Percentiles rank a stretch among this genome's conserved stretches.
These are phyloP conservation scores for Bergia sp. DNA, from an alignment of 92 coral and sea anemone genomes.

Conservation along the genomic window DNA sequence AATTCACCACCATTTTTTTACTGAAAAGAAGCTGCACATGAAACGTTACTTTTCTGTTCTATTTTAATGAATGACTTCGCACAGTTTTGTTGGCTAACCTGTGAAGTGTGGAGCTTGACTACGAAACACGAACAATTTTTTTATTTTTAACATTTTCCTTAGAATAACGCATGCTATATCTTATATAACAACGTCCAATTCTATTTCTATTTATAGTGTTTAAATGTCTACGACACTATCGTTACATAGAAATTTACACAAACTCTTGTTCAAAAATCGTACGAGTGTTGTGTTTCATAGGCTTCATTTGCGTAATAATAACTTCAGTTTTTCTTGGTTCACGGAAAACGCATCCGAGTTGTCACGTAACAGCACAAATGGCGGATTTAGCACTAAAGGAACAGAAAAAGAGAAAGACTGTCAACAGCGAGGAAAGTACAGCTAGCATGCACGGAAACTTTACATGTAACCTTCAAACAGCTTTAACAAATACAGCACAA, in stretches of 20 bases:
- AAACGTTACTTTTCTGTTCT: too few relatives aligned
- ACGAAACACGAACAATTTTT: not conserved
- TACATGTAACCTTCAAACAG: not conserved
- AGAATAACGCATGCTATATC: not conserved
- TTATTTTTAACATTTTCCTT: too few relatives aligned
- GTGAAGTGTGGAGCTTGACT: constrained; percentile 25
- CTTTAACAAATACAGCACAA: not conserved
- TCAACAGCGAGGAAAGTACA: not conserved
- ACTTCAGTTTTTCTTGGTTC: constrained; percentile 17
- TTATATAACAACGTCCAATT: not conserved
- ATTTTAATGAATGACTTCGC: too few relatives aligned
- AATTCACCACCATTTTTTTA: not conserved
- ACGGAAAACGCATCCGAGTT: constrained; percentile 31
- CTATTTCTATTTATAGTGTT: constrained; percentile 6
- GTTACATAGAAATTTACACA: not conserved
- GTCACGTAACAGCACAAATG: constrained; percentile 80
- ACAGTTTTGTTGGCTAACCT: not conserved
- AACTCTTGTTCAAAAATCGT: not conserved
- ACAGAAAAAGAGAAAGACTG: constrained; percentile 55
- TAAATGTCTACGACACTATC: constrained; percentile 2
- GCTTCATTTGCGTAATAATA: not conserved
- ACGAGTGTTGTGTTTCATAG: not conserved
- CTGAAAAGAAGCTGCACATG: not conserved
- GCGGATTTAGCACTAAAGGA: constrained; percentile 82
- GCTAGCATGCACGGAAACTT: not conserved